Base-by-base conservation (phyloP, 2,113 vertebrate genomes). In the Sclerurus mexicanus region DNA sequence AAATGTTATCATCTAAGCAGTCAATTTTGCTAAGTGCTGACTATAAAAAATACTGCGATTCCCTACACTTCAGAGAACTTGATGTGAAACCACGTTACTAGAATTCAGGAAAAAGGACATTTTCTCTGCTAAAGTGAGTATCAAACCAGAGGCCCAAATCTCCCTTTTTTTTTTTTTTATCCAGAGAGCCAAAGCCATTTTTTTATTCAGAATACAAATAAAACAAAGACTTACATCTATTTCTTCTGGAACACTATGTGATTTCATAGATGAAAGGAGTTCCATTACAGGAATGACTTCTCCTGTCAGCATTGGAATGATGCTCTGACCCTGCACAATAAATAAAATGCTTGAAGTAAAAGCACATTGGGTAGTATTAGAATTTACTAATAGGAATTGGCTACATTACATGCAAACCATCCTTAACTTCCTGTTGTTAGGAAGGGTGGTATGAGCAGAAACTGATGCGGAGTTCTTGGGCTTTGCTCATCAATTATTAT, bases 271-370 rank as follows among this genome's bases (percentile, higher is more conserved):
- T 63, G 99, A 99, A 96, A 99, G 97, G 50, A 99, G 98, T 96
- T 99, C 98, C 99, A 99, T 99, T 92, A 99, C 98, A 50, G 99
- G 99, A 96, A 99, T 98, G 46, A 99, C 99, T 97, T 99, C 99
- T 89, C 99, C 98, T 52, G 99, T 99, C 68, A 99, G 97, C 98
- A 99, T 98, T 63, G 99, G 98, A 97, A 99, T 99, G 91, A 99
- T 99, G 96, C 99, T 99, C 96, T 99, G 99, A 91, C 99, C 99
- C 99, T 99, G 91, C 8, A 56, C 3, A 90, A 94, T 64, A 96
- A 94, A 97, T 35, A 92, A 74, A 69, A 84, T 25, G 11, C 31
- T 39, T 94, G 17, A 95, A 77, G 46, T 74, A 44, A 91, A 64
- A 90, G 47, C 69, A 93, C n/a, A 67, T 31, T 33, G 66, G 55